phyloP scores from a whole-genome alignment of 2,797 vertebrate genomes.

The Hemitrygon akajei region DNA sequence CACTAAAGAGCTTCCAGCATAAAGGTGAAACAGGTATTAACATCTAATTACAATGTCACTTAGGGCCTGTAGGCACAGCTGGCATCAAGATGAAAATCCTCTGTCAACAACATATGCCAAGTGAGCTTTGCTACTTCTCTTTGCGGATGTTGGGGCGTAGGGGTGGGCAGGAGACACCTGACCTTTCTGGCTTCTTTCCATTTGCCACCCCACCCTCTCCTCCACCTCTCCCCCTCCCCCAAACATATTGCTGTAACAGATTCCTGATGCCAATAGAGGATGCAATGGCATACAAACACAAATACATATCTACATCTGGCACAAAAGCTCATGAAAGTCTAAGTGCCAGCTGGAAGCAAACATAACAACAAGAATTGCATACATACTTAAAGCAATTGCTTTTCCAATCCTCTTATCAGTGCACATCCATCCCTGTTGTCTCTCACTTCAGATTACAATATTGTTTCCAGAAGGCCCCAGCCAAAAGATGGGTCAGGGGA shows the following conservation, averaged over 20 bases:
- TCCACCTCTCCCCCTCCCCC: too few species aligned
- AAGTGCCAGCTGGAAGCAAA: background rate
- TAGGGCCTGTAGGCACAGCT: background rate
- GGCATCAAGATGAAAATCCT: background rate
- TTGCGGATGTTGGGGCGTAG: background rate
- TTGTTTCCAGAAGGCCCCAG: too few species aligned
- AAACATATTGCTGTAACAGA: background rate
- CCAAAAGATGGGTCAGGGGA: too few species aligned
- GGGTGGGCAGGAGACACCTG: background rate
- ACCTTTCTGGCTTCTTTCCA: background rate
- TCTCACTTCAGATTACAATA: background rate
- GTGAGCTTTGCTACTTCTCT: background rate
- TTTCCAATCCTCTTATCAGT: background rate
- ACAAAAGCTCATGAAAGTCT: background rate
- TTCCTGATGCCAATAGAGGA: constrained; percentile 13
- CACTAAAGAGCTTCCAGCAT: background rate
- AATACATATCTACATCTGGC: background rate
- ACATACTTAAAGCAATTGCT: background rate
- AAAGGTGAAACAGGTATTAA: background rate
- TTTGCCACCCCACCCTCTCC: too few species aligned
- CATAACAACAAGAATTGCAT: background rate
- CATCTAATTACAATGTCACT: background rate
- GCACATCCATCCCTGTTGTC: background rate
- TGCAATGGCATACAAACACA: background rate
- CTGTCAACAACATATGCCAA: background rate